Evolutionary conservation across 2,888 invertebrate species (phyloP).

Genomic region (Stenodera caucasica): DNA sequence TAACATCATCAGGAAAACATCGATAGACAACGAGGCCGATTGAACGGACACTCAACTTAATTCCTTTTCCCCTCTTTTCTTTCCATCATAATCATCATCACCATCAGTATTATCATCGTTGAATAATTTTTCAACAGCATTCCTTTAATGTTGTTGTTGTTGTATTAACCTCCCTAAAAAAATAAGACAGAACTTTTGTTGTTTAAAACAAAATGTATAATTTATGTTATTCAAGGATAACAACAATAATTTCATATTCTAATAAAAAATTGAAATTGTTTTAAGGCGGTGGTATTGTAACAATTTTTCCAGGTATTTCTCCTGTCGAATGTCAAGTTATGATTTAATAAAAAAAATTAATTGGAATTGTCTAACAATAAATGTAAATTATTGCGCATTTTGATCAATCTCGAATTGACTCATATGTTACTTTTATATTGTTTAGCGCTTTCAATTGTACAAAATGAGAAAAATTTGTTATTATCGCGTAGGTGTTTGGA

Average conservation of each 20-base stretch:
- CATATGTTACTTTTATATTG: not conserved
- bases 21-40: conserved; percentile 19
- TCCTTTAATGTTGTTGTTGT: too few species aligned
- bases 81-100: not conserved
- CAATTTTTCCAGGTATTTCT: not conserved
- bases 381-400: not conserved
- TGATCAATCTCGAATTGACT: not conserved
- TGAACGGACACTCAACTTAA: conserved; percentile 28
- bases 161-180: too few species aligned
- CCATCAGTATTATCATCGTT: not conserved
- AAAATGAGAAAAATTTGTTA: too few species aligned
- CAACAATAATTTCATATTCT: not conserved
- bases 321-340: too few species aligned
- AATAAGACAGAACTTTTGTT: too few species aligned
- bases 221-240: not conserved
- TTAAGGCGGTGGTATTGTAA: not conserved
- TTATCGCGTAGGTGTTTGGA: conserved; percentile 1
- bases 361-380: too few species aligned
- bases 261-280: not conserved
- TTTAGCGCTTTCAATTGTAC: too few species aligned
- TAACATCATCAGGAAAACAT: conserved; percentile 29
- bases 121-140: not conserved
- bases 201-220: too few species aligned
- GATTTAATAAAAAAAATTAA: too few species aligned
- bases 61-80: conserved; percentile 8